Evolutionary conservation across 2,113 vertebrate genomes (phyloP).

Genomic region (Excalfactoria chinensis): DNA sequence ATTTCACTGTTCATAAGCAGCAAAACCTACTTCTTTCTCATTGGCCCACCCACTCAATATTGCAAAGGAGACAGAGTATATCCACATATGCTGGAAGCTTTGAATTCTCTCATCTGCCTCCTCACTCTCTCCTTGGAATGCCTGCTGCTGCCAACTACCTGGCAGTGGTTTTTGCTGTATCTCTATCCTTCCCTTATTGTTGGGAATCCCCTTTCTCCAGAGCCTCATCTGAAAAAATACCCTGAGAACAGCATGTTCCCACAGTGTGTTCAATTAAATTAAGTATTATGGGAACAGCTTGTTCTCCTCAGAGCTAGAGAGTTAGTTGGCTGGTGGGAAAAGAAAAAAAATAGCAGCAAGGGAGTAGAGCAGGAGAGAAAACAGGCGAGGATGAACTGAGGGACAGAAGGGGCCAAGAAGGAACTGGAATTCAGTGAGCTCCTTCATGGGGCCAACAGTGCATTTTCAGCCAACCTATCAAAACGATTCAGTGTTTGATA

Average conservation of each 20-base stretch:
- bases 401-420: constrained; percentile 27
- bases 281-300: constrained; percentile 64
- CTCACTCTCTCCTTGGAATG: background rate
- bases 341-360: constrained; percentile 27
- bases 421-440: constrained; percentile 20
- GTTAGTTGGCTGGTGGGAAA: constrained; percentile 24
- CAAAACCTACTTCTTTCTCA: background rate
- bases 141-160: background rate
- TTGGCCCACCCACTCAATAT: background rate
- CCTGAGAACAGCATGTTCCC: constrained; percentile 62
- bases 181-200: constrained; percentile 15
- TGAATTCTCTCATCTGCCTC: background rate
- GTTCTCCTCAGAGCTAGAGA: constrained; percentile 35
- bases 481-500: constrained; percentile 45
- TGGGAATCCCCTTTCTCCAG: constrained; percentile 61
- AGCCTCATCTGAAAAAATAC: constrained; percentile 42
- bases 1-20: background rate
- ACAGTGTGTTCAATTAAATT: constrained; percentile 60
- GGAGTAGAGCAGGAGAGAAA: constrained; percentile 55
- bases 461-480: constrained; percentile 38
- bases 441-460: constrained; percentile 2
- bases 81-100: background rate
- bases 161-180: background rate
- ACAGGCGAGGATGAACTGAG: constrained; percentile 38
- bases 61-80: background rate